Percentiles rank a stretch among this genome's conserved stretches.
These are phyloP conservation scores for Melipona bicolor DNA, from an alignment of 2,888 invertebrate species.

Conservation along the genomic window DNA sequence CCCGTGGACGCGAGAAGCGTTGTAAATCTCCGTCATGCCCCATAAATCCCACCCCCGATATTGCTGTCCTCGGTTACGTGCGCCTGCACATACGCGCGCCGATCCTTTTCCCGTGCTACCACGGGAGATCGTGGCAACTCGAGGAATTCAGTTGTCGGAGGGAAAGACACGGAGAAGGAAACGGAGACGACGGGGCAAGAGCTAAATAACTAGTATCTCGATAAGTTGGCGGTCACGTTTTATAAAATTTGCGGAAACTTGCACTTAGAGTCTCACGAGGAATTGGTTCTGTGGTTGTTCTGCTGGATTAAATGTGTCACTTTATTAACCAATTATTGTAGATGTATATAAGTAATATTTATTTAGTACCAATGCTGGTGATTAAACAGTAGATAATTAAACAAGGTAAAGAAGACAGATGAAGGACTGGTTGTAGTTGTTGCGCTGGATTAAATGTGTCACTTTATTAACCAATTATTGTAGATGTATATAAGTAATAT, in stretches of 20 bases:
- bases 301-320: neutral
- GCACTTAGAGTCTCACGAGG: too few relatives aligned
- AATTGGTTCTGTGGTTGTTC: neutral
- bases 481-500: too few relatives aligned
- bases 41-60: conserved; percentile 76
- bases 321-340: too few relatives aligned
- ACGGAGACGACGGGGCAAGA: conserved; percentile 25
- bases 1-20: conserved; percentile 70
- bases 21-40: conserved; percentile 76
- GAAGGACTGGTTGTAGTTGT: too few relatives aligned
- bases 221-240: conserved; percentile 60
- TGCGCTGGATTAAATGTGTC: neutral
- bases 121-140: neutral
- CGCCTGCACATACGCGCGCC: conserved; percentile 48
- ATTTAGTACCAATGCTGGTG: too few relatives aligned
- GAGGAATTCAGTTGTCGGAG: neutral
- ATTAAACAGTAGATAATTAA: too few relatives aligned
- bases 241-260: conserved; percentile 56
- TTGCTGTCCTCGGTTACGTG: conserved; percentile 56
- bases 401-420: too few relatives aligned
- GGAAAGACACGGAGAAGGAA: conserved; percentile 18
- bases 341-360: too few relatives aligned
- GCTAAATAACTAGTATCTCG: conserved; percentile 48
- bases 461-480: too few relatives aligned
- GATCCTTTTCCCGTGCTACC: conserved; percentile 63